phyloP scores from a whole-genome alignment of 2,113 vertebrate genomes.

The Nothobranchius kuhntae region DNA sequence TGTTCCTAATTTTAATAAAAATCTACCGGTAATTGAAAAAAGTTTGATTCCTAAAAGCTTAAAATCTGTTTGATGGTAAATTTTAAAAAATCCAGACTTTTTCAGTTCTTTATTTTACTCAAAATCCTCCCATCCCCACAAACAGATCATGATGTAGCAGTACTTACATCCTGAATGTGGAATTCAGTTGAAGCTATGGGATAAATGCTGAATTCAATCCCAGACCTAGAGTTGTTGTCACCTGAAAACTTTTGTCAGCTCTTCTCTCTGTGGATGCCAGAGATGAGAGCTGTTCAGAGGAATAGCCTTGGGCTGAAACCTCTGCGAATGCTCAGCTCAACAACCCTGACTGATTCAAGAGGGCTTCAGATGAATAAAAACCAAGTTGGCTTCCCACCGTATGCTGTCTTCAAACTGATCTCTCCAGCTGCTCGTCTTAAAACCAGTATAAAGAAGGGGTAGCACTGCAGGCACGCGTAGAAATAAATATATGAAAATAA shows the following conservation, averaged over 20 bases:
- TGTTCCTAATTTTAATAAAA: no score
- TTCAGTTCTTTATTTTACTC: neutral
- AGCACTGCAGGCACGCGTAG: constrained; percentile 40
- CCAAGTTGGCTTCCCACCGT: constrained; percentile 61
- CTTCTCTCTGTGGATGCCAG: constrained; percentile 44
- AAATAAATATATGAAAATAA: constrained; percentile 32
- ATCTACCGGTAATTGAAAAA: no score
- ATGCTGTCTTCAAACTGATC: constrained; percentile 51
- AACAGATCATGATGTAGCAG: neutral
- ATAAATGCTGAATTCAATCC: constrained; percentile 15
- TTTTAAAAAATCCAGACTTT: no score
- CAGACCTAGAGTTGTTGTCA: constrained; percentile 41
- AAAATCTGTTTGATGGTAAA: no score
- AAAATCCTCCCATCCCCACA: neutral
- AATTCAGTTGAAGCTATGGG: neutral
- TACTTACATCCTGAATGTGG: constrained; percentile 5
- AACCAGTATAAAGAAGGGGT: constrained; percentile 54
- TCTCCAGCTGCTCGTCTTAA: constrained; percentile 44
- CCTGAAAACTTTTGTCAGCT: constrained; percentile 65
- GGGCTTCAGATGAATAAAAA: constrained; percentile 68
- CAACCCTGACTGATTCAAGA: constrained; percentile 60
- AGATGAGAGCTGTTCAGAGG: constrained; percentile 64
- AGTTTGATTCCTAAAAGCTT: no score
- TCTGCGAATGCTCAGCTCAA: constrained; percentile 52
- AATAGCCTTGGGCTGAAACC: constrained; percentile 66